Evolutionary conservation across 2,113 vertebrate species (phyloP).

Genomic region (Ovis canadensis): DNA sequence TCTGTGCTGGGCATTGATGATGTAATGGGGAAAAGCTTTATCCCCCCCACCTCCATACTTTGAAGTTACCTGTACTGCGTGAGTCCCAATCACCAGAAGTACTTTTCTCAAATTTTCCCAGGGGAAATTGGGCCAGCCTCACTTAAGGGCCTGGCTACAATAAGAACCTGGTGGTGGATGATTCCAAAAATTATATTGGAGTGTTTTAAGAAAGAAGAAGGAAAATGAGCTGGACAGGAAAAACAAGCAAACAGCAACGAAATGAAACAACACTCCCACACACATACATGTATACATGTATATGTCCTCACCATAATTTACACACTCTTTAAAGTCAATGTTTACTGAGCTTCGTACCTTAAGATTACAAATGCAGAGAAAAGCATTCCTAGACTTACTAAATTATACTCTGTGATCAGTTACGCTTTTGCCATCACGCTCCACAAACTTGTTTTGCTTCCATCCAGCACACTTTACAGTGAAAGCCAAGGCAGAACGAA

Average conservation of each 20-base stretch:
- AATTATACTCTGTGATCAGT: background rate
- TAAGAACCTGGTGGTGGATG: background rate
- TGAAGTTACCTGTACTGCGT: background rate
- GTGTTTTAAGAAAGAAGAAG: background rate
- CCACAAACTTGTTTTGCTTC: slow-evolving; percentile 8
- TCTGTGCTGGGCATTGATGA: background rate
- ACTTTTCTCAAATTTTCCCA: background rate
- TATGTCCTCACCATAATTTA: background rate
- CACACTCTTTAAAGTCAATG: background rate
- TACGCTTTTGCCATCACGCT: background rate
- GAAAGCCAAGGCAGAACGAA: background rate
- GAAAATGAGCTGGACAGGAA: background rate
- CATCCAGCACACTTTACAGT: background rate
- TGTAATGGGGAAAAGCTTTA: background rate
- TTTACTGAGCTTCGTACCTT: background rate
- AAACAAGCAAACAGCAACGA: background rate
- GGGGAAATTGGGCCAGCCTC: background rate
- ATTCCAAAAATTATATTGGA: background rate
- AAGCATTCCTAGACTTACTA: background rate
- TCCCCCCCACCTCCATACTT: background rate
- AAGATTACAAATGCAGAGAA: background rate
- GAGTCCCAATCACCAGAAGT: background rate
- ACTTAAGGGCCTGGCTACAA: background rate
- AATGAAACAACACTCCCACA: background rate
- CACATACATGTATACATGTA: background rate